These are phyloP conservation scores for Strix aluco DNA, from an alignment of 2,113 vertebrate genomes.

Conservation along the genomic window DNA sequence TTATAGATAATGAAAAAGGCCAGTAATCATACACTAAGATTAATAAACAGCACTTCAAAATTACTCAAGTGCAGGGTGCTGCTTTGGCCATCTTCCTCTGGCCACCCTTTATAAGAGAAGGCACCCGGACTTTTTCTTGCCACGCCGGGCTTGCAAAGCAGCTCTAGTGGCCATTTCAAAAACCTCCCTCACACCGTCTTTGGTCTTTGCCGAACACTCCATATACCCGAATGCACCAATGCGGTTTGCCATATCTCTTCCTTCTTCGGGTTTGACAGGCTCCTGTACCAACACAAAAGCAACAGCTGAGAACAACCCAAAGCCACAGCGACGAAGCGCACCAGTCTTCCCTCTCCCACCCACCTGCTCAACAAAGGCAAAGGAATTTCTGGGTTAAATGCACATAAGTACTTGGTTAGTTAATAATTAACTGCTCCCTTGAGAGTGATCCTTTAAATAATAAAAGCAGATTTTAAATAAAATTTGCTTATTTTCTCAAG, in stretches of 20 bases:
- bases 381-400: neutral
- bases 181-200: conserved; percentile 86
- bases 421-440: neutral
- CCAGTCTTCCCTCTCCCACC: neutral
- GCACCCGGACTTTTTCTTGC: conserved; percentile 84
- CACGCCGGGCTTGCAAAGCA: conserved; percentile 84
- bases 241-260: conserved; percentile 84
- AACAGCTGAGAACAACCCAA: neutral
- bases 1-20: conserved; percentile 86
- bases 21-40: conserved; percentile 85
- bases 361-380: neutral
- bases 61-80: conserved; percentile 77
- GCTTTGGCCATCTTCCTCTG: conserved; percentile 75
- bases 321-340: accelerated
- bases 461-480: neutral
- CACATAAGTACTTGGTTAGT: neutral
- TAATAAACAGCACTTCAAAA: conserved; percentile 85
- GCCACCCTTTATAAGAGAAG: conserved; percentile 81
- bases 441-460: neutral
- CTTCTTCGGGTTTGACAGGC: conserved; percentile 84
- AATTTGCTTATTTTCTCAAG: neutral
- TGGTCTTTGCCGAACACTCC: conserved; percentile 88
- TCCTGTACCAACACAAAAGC: conserved; percentile 66
- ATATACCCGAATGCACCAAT: conserved; percentile 85
- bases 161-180: conserved; percentile 88